phyloP scores from a whole-genome alignment of 2,888 invertebrate species.

The Lepidocyrtinus sp. region DNA sequence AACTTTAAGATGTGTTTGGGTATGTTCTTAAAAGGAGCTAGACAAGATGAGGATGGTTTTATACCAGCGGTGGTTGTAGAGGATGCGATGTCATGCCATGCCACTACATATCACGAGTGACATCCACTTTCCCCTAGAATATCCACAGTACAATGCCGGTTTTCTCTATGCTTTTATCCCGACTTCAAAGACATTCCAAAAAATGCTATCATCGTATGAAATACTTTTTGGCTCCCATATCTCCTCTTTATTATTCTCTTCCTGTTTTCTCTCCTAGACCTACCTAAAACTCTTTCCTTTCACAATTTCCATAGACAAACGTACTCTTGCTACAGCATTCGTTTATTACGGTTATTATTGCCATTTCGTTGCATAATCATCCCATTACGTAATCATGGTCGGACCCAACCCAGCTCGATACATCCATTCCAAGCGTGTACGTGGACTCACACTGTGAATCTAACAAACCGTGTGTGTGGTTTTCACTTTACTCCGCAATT shows the following conservation, averaged over 20 bases:
- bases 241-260: constrained; percentile 14
- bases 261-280: not conserved
- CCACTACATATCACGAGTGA: constrained; percentile 18
- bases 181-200: constrained; percentile 12
- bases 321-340: not conserved
- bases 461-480: not conserved
- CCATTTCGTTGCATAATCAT: constrained; percentile 18
- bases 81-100: constrained; percentile 12
- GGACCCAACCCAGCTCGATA: not conserved
- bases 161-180: not conserved
- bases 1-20: not conserved
- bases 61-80: not conserved
- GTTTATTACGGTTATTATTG: constrained; percentile 8
- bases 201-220: constrained; percentile 1
- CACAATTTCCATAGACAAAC: too few species aligned
- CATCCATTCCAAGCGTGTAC: not conserved
- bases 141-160: not conserved
- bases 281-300: too few species aligned
- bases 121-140: constrained; percentile 15
- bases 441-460: not conserved
- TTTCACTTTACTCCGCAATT: not conserved
- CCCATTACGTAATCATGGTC: constrained; percentile 10
- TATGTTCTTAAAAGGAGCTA: not conserved
- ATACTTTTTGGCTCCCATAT: not conserved
- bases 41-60: not conserved